Percentiles rank a stretch among this genome's conserved stretches.
Evolutionary conservation across 2,113 vertebrate species (phyloP).

Genomic region (Rhinoderma darwinii): DNA sequence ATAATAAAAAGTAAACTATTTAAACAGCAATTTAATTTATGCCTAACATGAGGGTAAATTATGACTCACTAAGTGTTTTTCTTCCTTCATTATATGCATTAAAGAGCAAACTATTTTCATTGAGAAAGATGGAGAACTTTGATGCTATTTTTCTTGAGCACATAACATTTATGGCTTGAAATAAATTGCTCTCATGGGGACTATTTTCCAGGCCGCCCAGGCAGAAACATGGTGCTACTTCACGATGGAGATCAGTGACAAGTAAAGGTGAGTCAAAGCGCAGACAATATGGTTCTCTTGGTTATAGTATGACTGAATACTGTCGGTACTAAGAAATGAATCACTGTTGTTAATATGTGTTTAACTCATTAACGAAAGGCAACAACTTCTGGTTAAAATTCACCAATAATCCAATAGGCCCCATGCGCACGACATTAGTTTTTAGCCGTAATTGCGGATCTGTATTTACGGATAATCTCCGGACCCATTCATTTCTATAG

Average conservation of each 20-base stretch:
- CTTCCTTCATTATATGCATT: slow-evolving; percentile 61
- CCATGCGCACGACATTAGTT: no score
- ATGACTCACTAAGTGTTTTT: slow-evolving; percentile 47
- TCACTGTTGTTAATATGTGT: background rate
- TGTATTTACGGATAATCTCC: no score
- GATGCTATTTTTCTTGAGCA: slow-evolving; percentile 75
- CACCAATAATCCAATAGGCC: no score
- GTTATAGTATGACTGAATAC: background rate
- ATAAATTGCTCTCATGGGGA: slow-evolving; percentile 74
- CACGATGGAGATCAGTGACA: slow-evolving; percentile 67
- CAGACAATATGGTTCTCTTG: slow-evolving; percentile 29
- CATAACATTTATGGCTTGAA: slow-evolving; percentile 74
- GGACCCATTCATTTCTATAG: no score
- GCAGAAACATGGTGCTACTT: slow-evolving; percentile 66
- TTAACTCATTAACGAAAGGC: background rate
- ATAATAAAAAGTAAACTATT: slow-evolving; percentile 59
- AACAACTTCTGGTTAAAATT: background rate
- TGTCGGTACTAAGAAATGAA: background rate
- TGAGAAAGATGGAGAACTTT: slow-evolving; percentile 71
- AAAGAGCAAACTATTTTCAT: slow-evolving; percentile 71
- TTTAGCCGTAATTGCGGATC: no score
- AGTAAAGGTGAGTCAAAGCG: slow-evolving; percentile 72
- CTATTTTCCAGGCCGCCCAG: slow-evolving; percentile 71
- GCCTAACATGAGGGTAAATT: slow-evolving; percentile 31
- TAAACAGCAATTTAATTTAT: slow-evolving; percentile 40